A percentile compares a stretch with the other conserved stretches of the same genome.
phyloP scores from a whole-genome alignment of 1,140 invertebrate species.

The Conus betulinus region DNA sequence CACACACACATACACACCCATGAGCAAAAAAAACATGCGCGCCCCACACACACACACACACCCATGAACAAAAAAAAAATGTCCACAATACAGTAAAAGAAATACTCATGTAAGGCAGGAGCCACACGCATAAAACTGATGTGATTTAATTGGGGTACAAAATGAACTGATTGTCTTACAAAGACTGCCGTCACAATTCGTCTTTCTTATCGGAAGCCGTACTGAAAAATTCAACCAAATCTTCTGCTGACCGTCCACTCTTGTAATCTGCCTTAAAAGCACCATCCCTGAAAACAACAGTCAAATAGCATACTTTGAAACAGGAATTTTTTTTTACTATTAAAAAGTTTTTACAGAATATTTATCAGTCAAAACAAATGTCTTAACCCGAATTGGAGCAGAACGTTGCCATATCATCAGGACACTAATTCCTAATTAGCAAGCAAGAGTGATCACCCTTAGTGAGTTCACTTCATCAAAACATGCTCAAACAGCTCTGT shows the following conservation, averaged over 20 bases:
- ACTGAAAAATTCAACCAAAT: slow-evolving; percentile 79
- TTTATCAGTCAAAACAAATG: background rate
- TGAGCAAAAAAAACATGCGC: background rate
- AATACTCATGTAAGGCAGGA: background rate
- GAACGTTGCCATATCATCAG: too few relatives aligned
- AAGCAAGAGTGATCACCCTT: too few relatives aligned
- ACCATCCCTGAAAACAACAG: slow-evolving; percentile 46
- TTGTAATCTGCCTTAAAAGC: slow-evolving; percentile 41
- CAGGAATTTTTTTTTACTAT: too few relatives aligned
- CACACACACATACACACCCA: slow-evolving; percentile 9
- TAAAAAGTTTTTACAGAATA: background rate
- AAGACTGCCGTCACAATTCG: slow-evolving; percentile 20
- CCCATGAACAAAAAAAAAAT: background rate
- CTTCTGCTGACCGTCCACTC: slow-evolving; percentile 75
- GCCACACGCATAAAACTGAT: background rate
- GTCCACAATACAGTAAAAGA: too few relatives aligned
- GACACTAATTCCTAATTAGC: too few relatives aligned
- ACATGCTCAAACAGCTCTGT: too few relatives aligned
- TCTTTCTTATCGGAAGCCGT: background rate
- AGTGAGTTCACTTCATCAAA: too few relatives aligned
- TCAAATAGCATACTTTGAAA: background rate
- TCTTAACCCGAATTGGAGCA: background rate
- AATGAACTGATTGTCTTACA: background rate
- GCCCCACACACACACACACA: background rate
- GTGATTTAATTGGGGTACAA: background rate